A percentile compares a stretch with the other conserved stretches of the same genome.
phyloP scores from a whole-genome alignment of 1,140 invertebrate species.

The Trachymyrmex septentrionalis region DNA sequence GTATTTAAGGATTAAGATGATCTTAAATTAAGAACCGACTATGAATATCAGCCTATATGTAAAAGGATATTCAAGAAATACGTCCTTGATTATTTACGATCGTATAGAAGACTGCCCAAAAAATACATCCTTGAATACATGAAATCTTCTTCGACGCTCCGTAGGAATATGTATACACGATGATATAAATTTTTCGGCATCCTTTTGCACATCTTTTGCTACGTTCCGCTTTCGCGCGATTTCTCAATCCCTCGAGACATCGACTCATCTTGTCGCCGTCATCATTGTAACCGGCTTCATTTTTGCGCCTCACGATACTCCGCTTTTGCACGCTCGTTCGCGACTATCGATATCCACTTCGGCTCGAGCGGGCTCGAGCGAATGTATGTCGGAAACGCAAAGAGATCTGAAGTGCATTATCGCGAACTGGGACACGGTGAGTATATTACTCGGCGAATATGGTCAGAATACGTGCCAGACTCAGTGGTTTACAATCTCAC shows the following conservation, averaged over 20 bases:
- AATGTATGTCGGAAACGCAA: slow-evolving; percentile 61
- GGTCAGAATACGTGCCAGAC: slow-evolving; percentile 49
- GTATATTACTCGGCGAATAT: slow-evolving; percentile 60
- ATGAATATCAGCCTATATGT: no score
- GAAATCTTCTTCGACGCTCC: neutral
- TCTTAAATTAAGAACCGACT: no score
- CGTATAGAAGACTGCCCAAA: neutral
- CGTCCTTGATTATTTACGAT: no score
- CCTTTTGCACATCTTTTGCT: slow-evolving; percentile 24
- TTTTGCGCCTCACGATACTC: slow-evolving; percentile 48
- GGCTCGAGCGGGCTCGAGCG: slow-evolving; percentile 26
- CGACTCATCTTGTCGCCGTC: slow-evolving; percentile 40
- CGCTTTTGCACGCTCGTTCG: slow-evolving; percentile 34
- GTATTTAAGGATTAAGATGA: no score
- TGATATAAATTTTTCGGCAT: slow-evolving; percentile 18
- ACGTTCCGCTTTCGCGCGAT: slow-evolving; percentile 58
- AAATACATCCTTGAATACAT: neutral
- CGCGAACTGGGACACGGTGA: slow-evolving; percentile 56
- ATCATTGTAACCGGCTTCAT: slow-evolving; percentile 48
- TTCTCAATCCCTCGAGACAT: slow-evolving; percentile 46
- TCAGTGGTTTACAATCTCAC: slow-evolving; percentile 37
- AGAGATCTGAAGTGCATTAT: slow-evolving; percentile 58
- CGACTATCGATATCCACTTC: slow-evolving; percentile 50
- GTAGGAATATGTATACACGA: neutral
- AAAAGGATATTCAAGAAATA: no score